A percentile compares a stretch with the other conserved stretches of the same genome.
phyloP scores from a whole-genome alignment of 2,797 vertebrate species.

The Xenopus petersii region DNA sequence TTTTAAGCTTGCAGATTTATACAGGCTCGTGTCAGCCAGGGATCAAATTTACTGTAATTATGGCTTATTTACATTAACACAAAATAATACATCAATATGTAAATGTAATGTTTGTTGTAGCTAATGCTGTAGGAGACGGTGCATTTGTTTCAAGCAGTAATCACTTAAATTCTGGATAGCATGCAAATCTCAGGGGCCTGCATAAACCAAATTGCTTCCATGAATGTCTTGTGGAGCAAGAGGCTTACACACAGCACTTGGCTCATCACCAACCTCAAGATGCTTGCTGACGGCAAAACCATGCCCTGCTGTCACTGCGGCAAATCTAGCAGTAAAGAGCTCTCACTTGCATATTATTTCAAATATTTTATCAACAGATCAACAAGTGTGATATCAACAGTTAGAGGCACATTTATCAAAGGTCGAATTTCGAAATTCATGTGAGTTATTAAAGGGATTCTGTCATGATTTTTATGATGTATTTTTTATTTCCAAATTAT shows the following conservation, averaged over 20 bases:
- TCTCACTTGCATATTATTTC: too few relatives aligned
- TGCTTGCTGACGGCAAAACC: too few relatives aligned
- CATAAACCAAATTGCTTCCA: constrained; percentile 67
- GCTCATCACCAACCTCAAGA: constrained; percentile 29
- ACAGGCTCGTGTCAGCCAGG: constrained; percentile 98
- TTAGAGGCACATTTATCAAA: too few relatives aligned
- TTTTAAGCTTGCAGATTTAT: constrained; percentile 95
- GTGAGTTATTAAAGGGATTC: too few relatives aligned
- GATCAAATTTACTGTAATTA: constrained; percentile 99
- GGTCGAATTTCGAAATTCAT: too few relatives aligned
- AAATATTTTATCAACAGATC: too few relatives aligned
- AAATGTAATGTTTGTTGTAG: constrained; percentile 99
- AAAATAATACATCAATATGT: constrained; percentile 99
- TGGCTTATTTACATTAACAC: constrained; percentile 99
- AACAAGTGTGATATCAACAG: too few relatives aligned
- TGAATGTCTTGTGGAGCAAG: constrained; percentile 64
- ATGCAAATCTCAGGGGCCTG: constrained; percentile 78
- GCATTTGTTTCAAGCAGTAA: constrained; percentile 78
- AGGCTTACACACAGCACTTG: constrained; percentile 67
- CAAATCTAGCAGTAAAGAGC: background rate
- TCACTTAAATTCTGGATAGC: constrained; percentile 73
- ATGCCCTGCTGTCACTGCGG: background rate
- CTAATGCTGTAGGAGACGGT: constrained; percentile 87
- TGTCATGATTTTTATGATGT: too few relatives aligned
- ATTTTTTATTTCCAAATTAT: too few relatives aligned